Base-by-base conservation (phyloP, 53 echinoderm and acorn worm genomes). In the Patiria pectinifera region DNA sequence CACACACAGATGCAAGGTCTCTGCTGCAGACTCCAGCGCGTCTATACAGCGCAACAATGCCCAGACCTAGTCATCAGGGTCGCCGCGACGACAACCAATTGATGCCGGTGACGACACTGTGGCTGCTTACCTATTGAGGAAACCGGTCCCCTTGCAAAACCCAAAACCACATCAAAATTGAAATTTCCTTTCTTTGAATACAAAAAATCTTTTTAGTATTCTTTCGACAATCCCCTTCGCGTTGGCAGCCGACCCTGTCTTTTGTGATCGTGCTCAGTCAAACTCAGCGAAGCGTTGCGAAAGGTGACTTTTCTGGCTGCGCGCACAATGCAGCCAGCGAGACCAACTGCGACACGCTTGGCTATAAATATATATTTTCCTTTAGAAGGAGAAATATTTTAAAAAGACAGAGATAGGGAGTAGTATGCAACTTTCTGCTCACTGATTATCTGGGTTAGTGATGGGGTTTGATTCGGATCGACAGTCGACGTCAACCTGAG, bases 11-110 rank as follows among this genome's bases (percentile, higher is more conserved):
- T 35, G 21, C 85, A 85, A 16, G 43, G 79, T 18, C 11, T 18
- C 46, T 4, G 46, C 35, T 14, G 4, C 45, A 79, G 45, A 13
- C 48, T 79, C 2, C 4, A 46, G 15, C 11, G 77, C 15, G 84
- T 63, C 84, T 70, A 21, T 85, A 25, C 18, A 18, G 19, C 15
- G 69, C 85, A 70, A 85, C 86, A 86, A 86, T 86, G 49, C 75
- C 85, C 47, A 6, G 70, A 86, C 72, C 74, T 71, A 86, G 47
- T 53, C 74, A 86, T 48, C 74, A n/a, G 49, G 53, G 86, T 86
- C 11, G 8, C 3, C 6, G 8, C 5, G 48, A 15, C 46, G 47
- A 12, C 24, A 24, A 47, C 3, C 44, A 78, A 53, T 53, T 74
- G 74, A 24, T 24, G 18, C 24, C 0, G 15, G 6, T 78, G 79